Evolutionary conservation across 2,797 vertebrate genomes (phyloP), one percentile per base, ranked within the genome.

Genomic region (Anguilla anguilla): DNA sequence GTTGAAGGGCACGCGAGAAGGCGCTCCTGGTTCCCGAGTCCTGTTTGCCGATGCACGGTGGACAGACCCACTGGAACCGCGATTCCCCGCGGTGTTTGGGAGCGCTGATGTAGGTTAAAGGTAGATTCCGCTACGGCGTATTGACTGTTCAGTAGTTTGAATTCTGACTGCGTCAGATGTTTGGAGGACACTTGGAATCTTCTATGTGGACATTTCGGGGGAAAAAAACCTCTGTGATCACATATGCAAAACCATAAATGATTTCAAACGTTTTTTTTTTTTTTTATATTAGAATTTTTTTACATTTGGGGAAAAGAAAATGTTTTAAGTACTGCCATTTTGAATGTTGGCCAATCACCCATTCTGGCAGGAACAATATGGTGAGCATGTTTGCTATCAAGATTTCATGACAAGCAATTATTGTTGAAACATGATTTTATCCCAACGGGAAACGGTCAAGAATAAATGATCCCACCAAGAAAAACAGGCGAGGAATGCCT

Each of bases 101-200:
- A 9, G 57, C 49, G 67, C 61, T 84, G 31, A 11, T 28, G 59
- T 87, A 84, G 82, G 64, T 39, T 39, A 88, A 55, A 88, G 51
- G 83, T 59, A 35, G 53, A 84, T 46, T 28, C 22, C 13, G 7
- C 55, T 13, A 55, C 35, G 28, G 11, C 67, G 19, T 74, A 22
- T 74, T 19, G 49, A 17, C 46, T 6, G 59, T 74, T 72, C 64
- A 51, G 10, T 69, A 15, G 35, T 57, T 55, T 28, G 49, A 35
- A 25, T 17, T 31, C 49, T 64, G 77, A 39, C 43, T 28, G 57
- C 39, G 13, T 39, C 39, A 49, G 39, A 79, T 79, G 3, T 79
- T 79, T 15, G 17, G 35, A 61, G 59, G 17, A 61, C 22, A 1
- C 59, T 61, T 25, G 59, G 59, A 19, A 61, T 61, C 59, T 61